These are phyloP conservation scores for Chondrilla cf. caribensis DNA, from an alignment of 37 sponge, comb jelly and placozoan genomes.

Conservation along the genomic window DNA sequence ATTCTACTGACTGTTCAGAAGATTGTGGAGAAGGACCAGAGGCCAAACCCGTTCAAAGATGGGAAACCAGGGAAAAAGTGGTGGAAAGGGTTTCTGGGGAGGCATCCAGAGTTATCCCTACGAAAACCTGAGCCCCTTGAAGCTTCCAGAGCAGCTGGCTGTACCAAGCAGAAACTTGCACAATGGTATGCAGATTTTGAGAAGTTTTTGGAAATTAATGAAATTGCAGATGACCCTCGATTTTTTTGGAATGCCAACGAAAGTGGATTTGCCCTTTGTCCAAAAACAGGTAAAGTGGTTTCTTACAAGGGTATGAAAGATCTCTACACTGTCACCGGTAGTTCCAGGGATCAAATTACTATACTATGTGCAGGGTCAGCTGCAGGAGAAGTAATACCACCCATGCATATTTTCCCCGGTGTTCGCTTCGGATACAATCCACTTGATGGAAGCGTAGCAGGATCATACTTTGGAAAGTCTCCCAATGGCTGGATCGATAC, in stretches of 20 bases:
- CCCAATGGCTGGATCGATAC: conserved; percentile 44
- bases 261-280: conserved; percentile 40
- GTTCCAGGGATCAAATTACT: conserved; percentile 33
- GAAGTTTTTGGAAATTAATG: neutral
- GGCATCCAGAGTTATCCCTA: neutral
- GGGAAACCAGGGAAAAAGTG: conserved; percentile 30
- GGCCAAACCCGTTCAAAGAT: conserved; percentile 35
- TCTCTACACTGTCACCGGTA: conserved; percentile 16
- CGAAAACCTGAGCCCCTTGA: neutral
- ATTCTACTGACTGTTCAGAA: conserved; percentile 10
- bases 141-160: neutral
- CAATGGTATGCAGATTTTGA: neutral
- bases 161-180: neutral
- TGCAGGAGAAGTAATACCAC: conserved; percentile 28
- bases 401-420: conserved; percentile 54
- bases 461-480: conserved; percentile 47
- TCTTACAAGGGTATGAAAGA: neutral
- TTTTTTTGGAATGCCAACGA: conserved; percentile 50
- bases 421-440: conserved; percentile 38
- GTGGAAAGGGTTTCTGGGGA: conserved; percentile 21
- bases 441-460: conserved; percentile 25
- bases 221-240: neutral
- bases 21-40: conserved; percentile 11
- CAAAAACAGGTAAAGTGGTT: conserved; percentile 30
- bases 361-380: conserved; percentile 34